A percentile compares a stretch with the other conserved stretches of the same genome.
phyloP scores from a whole-genome alignment of 1,140 invertebrate species.

The Potamilus streckersoni region DNA sequence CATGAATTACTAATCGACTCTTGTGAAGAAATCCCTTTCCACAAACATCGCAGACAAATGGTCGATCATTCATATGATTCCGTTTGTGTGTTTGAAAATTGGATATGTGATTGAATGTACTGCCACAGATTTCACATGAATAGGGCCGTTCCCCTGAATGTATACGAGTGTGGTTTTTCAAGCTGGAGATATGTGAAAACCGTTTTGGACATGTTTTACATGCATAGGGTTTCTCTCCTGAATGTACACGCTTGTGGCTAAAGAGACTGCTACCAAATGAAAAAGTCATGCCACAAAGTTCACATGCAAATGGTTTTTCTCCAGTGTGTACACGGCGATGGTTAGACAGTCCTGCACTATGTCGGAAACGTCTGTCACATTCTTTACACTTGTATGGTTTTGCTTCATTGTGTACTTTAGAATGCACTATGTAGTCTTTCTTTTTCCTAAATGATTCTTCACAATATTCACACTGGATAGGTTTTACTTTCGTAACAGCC shows the following conservation, averaged over 20 bases:
- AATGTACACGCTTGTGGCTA: constrained; percentile 82
- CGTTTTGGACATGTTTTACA: constrained; percentile 82
- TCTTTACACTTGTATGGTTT: constrained; percentile 23
- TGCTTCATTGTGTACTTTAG: too few relatives aligned
- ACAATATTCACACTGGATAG: too few relatives aligned
- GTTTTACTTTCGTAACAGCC: too few relatives aligned
- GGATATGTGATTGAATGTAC: constrained; percentile 4
- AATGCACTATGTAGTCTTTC: too few relatives aligned
- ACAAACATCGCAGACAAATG: constrained; percentile 11
- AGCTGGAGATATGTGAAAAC: constrained; percentile 12
- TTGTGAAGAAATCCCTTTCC: constrained; percentile 7
- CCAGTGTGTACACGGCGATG: constrained; percentile 19
- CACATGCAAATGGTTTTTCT: constrained; percentile 23
- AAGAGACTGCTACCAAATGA: constrained; percentile 8
- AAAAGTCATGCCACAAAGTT: constrained; percentile 19
- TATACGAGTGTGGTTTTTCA: constrained; percentile 22
- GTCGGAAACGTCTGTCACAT: constrained; percentile 22
- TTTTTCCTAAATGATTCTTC: too few relatives aligned
- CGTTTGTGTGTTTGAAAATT: constrained; percentile 13
- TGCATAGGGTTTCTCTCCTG: constrained; percentile 91
- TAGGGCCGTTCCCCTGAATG: constrained; percentile 33
- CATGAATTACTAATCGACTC: constrained; percentile 4
- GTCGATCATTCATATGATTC: constrained; percentile 63
- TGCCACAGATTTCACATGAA: constrained; percentile 21
- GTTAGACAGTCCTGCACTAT: constrained; percentile 23